Conservation (phyloP, 2,888 invertebrate species). For the Sussaba pulchella region DNA sequence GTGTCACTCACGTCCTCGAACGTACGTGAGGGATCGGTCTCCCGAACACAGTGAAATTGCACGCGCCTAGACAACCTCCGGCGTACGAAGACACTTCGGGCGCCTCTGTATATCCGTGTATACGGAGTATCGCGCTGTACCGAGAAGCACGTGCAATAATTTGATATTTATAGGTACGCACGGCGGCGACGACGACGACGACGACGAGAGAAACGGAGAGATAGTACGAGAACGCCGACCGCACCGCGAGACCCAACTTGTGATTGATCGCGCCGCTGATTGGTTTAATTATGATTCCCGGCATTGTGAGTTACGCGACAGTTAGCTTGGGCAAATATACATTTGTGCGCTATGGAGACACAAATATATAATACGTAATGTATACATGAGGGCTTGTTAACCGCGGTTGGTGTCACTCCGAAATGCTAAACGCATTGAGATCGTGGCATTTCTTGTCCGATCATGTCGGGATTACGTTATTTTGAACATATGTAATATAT, state of each 20-base stretch:
- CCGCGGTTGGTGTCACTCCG: constrained; percentile 18
- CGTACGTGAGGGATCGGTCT: constrained; percentile 22
- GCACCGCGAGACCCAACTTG: constrained; percentile 60
- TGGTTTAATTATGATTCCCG: constrained; percentile 72
- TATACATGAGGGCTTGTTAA: background rate
- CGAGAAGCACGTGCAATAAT: constrained; percentile 59
- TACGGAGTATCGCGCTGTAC: constrained; percentile 22
- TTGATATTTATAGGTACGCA: constrained; percentile 66
- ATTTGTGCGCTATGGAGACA: background rate
- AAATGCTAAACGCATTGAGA: constrained; percentile 47
- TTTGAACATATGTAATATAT: too few species aligned
- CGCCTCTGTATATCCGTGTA: constrained; percentile 8
- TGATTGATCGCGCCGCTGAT: constrained; percentile 72
- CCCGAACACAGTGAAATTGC: constrained; percentile 23
- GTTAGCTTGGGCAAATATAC: constrained; percentile 26
- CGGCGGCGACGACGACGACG: constrained; percentile 45
- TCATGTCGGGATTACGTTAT: constrained; percentile 34
- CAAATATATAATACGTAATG: background rate
- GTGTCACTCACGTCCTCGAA: constrained; percentile 42
- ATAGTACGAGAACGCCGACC: constrained; percentile 22
- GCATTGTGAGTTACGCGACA: constrained; percentile 63
- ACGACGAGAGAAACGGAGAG: too few species aligned
- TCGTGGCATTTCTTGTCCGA: constrained; percentile 37
- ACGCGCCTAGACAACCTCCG: background rate
- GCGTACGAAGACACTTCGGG: background rate